Evolutionary conservation across 2,797 vertebrate genomes (phyloP).

Genomic region (Staurois parvus): DNA sequence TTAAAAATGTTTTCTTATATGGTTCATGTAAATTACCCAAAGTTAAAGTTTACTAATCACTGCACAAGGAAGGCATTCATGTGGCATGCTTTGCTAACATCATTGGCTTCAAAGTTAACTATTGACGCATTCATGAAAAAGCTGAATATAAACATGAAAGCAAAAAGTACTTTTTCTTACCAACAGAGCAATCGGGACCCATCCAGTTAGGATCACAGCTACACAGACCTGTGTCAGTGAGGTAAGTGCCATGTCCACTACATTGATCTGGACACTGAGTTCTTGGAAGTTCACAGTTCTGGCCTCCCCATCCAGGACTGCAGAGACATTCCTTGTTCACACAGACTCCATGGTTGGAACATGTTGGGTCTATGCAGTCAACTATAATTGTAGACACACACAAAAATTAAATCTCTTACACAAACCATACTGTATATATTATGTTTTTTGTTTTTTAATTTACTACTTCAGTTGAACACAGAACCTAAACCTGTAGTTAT

Average conservation of each 20-base stretch:
- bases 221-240: conserved; percentile 94
- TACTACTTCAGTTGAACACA: no score
- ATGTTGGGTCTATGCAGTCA: conserved; percentile 94
- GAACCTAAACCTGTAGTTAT: no score
- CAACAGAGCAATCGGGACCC: conserved; percentile 97
- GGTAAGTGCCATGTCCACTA: conserved; percentile 96
- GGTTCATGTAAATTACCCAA: neutral
- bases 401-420: neutral
- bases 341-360: conserved; percentile 96
- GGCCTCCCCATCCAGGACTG: conserved; percentile 96
- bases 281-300: conserved; percentile 90
- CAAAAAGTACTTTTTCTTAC: conserved; percentile 74
- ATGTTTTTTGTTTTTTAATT: no score
- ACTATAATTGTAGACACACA: conserved; percentile 75
- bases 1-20: neutral
- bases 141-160: rapidly evolving
- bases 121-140: neutral
- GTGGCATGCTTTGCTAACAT: no score
- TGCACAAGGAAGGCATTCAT: no score
- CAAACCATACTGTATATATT: no score
- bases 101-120: no score
- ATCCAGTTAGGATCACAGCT: conserved; percentile 98
- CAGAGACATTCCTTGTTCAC: conserved; percentile 96
- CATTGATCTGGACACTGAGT: conserved; percentile 98
- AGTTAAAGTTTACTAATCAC: no score